These are phyloP conservation scores for Melopsittacus undulatus DNA, from an alignment of 2,797 vertebrate genomes.

Conservation along the genomic window DNA sequence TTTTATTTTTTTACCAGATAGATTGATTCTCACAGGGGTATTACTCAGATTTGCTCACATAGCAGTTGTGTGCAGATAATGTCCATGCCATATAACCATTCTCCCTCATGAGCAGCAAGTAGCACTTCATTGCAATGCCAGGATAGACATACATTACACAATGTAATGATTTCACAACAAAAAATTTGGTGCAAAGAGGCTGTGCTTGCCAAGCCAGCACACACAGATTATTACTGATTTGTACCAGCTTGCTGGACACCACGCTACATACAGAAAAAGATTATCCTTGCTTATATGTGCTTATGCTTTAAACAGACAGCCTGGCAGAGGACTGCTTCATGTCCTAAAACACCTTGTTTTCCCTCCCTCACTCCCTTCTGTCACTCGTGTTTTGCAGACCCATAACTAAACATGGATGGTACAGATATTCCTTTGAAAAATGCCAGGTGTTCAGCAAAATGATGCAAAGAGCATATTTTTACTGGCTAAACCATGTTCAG, in stretches of 20 bases:
- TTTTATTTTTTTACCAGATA: background rate
- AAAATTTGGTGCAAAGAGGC: background rate
- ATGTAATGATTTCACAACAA: background rate
- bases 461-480: background rate
- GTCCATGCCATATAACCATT: fast-evolving
- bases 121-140: background rate
- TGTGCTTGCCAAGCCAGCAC: background rate
- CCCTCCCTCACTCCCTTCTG: background rate
- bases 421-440: conserved; percentile 13
- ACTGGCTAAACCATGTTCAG: background rate
- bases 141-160: fast-evolving
- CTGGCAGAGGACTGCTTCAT: background rate
- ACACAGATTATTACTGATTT: background rate
- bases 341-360: conserved; percentile 14
- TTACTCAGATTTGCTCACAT: background rate
- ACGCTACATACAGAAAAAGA: background rate
- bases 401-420: background rate
- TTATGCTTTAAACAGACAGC: background rate
- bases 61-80: background rate
- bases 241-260: background rate
- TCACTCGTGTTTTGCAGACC: background rate
- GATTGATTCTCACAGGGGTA: background rate
- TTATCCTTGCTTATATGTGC: background rate
- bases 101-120: background rate
- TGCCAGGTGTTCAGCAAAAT: background rate